A percentile compares a stretch with the other conserved stretches of the same genome.
phyloP scores from a whole-genome alignment of 2,888 invertebrate species.

The Archips crataeganus region DNA sequence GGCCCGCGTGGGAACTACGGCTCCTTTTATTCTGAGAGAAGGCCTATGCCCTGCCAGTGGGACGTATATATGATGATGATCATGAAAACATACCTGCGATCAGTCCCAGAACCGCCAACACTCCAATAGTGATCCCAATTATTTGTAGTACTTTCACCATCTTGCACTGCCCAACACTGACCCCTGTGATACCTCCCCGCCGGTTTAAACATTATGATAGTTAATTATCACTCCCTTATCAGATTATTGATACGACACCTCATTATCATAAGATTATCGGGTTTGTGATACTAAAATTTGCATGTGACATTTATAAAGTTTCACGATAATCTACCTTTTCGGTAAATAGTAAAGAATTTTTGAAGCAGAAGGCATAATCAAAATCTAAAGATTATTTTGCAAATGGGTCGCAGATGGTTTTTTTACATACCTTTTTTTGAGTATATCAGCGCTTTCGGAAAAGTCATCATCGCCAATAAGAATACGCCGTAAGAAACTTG shows the following conservation, averaged over 20 bases:
- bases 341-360: too few species aligned
- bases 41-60: too few species aligned
- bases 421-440: too few species aligned
- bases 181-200: slow-evolving; percentile 24
- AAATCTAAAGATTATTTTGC: too few species aligned
- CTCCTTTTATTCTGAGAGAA: too few species aligned
- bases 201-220: neutral
- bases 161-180: slow-evolving; percentile 39
- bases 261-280: neutral
- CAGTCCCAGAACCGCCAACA: slow-evolving; percentile 58
- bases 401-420: too few species aligned
- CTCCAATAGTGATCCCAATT: slow-evolving; percentile 54
- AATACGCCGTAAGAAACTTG: too few species aligned
- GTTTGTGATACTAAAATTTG: neutral
- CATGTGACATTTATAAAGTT: neutral
- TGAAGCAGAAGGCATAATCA: too few species aligned
- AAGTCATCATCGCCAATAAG: too few species aligned
- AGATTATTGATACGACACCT: neutral
- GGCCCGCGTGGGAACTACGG: too few species aligned
- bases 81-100: slow-evolving; percentile 59
- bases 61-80: neutral
- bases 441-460: too few species aligned
- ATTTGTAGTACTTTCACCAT: slow-evolving; percentile 58
- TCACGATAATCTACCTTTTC: too few species aligned
- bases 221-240: neutral